Conservation (phyloP, 2,888 invertebrate species). For the Ormyrus thymus region DNA sequence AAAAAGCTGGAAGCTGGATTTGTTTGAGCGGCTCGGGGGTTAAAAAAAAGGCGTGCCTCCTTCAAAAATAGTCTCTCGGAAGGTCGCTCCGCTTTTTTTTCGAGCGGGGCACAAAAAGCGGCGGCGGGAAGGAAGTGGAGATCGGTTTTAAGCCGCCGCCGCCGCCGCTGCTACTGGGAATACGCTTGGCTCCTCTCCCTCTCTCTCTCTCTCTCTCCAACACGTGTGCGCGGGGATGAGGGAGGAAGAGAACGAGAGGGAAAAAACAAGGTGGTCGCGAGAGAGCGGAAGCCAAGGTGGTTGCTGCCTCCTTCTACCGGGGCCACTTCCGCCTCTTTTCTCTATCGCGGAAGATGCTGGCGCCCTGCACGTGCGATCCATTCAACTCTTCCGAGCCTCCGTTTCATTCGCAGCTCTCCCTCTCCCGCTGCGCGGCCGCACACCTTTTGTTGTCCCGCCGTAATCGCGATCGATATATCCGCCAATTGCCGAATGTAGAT, state of each 20-base stretch:
- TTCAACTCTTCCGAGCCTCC: constrained; percentile 33
- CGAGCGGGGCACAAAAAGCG: not conserved
- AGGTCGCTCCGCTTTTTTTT: not conserved
- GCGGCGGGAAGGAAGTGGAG: not conserved
- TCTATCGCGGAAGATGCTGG: constrained; percentile 43
- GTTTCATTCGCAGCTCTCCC: not conserved
- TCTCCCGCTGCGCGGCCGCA: not conserved
- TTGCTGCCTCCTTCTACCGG: constrained; percentile 70
- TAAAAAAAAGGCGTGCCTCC: too few species aligned
- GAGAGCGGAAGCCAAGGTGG: constrained; percentile 74
- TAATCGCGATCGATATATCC: not conserved
- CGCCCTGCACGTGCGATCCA: constrained; percentile 9
- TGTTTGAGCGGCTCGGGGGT: too few species aligned
- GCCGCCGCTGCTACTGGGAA: not conserved
- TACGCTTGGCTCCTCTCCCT: constrained; percentile 24
- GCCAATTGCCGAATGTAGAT: constrained; percentile 2
- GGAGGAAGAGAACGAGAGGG: constrained; percentile 41
- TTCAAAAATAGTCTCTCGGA: too few species aligned
- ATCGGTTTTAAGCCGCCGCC: too few species aligned
- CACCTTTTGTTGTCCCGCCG: constrained; percentile 7
- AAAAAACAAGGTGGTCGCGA: constrained; percentile 56
- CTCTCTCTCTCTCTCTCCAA: constrained; percentile 5
- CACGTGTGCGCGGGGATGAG: constrained; percentile 9
- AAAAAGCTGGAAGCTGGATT: too few species aligned
- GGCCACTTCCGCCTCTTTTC: constrained; percentile 70